Evolutionary conservation across 53 echinoderm and acorn worm species (phyloP), one percentile per base, ranked within the genome.

Genomic region (Apostichopus leukothele): DNA sequence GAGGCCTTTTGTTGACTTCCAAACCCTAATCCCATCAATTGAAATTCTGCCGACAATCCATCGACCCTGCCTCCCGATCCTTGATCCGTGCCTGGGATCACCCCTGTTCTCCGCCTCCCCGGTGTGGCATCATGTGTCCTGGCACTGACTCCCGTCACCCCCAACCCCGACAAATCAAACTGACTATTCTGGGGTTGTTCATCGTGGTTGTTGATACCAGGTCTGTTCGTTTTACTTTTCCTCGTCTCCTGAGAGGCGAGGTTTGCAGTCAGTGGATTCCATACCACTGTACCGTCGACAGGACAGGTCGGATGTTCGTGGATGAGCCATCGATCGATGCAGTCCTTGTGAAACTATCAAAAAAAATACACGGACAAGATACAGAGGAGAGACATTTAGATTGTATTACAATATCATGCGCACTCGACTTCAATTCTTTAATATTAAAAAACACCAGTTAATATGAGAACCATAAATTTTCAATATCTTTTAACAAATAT

Each of bases 221-320:
- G 5, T n/a, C 18, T 19, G 6, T 71, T 19, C 1, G 14, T 71
- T 71, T 71, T 71, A 19, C 18, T 18, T 71, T 71, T 71, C 5
- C 20, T 71, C 71, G 13, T 71, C 71, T 71, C 20, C 14, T n/a
- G 18, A 16, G 71, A 16, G 18, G 71, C 52, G 52, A 88, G 53
- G 23, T 89, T 86, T 14, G 84, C 88, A 21, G 79, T 88, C 71
- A 92, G 53, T 21, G 95, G 94, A 60, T 92, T 95, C 93, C 95
- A 95, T 21, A 97, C 95, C 5, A 93, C 88, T 6, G 94, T 94
- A 3, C 98, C 98, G 78, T 97, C 98, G 11, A 97, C 91, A 7
- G 98, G 98, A 75, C 98, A 97, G 5, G 98, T 97, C 67, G 95
- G 94, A 78, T 95, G 95, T 73, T 97, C 91, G 60, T 97, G 98